phyloP scores from a whole-genome alignment of 1,140 invertebrate genomes.

The Drosophila elegans region DNA sequence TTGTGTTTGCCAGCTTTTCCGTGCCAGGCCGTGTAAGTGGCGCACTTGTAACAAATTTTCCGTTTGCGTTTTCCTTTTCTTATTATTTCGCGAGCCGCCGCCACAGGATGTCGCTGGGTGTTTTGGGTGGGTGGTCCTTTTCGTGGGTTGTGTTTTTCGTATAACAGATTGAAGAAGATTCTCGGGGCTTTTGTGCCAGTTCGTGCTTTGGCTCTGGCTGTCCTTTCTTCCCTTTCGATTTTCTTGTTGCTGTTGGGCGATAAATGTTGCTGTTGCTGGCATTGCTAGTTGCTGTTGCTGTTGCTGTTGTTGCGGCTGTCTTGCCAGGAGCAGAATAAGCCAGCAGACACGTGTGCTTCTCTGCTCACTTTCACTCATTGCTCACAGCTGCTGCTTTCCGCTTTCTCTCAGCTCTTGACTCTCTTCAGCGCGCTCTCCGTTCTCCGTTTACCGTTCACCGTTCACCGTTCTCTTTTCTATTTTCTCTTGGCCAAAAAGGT shows the following conservation, averaged over 20 bases:
- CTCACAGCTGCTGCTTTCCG: slow-evolving; percentile 65
- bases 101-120: slow-evolving; percentile 40
- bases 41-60: slow-evolving; percentile 55
- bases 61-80: slow-evolving; percentile 54
- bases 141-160: slow-evolving; percentile 26
- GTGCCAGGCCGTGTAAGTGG: slow-evolving; percentile 51
- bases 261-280: background rate
- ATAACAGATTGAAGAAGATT: slow-evolving; percentile 61
- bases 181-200: slow-evolving; percentile 61
- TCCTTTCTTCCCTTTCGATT: slow-evolving; percentile 63
- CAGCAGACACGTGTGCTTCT: slow-evolving; percentile 78
- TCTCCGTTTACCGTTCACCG: background rate
- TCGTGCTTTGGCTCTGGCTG: slow-evolving; percentile 63
- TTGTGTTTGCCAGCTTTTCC: slow-evolving; percentile 44
- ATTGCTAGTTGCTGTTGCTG: background rate
- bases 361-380: slow-evolving; percentile 80
- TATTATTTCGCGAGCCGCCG: slow-evolving; percentile 43
- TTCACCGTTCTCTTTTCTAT: slow-evolving; percentile 32
- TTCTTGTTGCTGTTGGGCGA: slow-evolving; percentile 54
- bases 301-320: slow-evolving; percentile 54
- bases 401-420: slow-evolving; percentile 34
- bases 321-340: slow-evolving; percentile 54
- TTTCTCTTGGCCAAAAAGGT: slow-evolving; percentile 64
- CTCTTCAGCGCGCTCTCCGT: slow-evolving; percentile 3
- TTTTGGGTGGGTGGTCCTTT: slow-evolving; percentile 43